Percentiles rank a stretch among this genome's conserved stretches.
These are phyloP conservation scores for Arremon aurantiirostris DNA, from an alignment of 2,797 vertebrate species.

Conservation along the genomic window DNA sequence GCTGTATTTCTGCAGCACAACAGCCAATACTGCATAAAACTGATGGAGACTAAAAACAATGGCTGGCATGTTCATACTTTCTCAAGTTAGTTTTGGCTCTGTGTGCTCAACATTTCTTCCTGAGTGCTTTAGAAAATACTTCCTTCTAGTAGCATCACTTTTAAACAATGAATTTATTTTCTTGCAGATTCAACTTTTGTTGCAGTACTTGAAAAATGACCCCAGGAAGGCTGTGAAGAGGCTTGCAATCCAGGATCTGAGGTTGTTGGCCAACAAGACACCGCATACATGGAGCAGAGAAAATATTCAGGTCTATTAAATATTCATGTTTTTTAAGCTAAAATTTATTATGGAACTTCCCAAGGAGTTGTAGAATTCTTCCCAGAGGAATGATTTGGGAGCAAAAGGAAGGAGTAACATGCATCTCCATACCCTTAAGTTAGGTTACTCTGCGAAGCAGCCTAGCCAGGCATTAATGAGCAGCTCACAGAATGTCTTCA, in stretches of 20 bases:
- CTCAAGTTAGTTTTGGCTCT: neutral
- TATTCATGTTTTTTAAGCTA: neutral
- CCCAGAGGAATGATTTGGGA: neutral
- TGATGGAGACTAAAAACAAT: neutral
- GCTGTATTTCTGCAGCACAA: neutral
- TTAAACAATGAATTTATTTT: neutral
- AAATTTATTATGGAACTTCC: neutral
- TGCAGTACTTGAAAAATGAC: slow-evolving; percentile 93
- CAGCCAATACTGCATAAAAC: neutral
- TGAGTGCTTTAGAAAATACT: neutral
- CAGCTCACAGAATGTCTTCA: neutral
- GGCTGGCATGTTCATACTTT: neutral
- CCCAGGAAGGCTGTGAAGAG: slow-evolving; percentile 94
- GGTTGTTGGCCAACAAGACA: slow-evolving; percentile 91
- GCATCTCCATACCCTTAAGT: neutral
- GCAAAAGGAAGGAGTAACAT: neutral
- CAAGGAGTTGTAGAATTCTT: neutral
- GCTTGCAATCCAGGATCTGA: slow-evolving; percentile 90
- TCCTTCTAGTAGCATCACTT: neutral
- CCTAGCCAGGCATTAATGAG: neutral
- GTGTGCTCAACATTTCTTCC: neutral
- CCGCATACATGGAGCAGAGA: slow-evolving; percentile 95
- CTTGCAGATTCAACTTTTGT: slow-evolving; percentile 87
- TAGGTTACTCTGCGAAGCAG: neutral
- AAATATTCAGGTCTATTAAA: slow-evolving; percentile 86